Evolutionary conservation across 35 echinoderm and acorn worm genomes (phyloP), one percentile per base, ranked within the genome.

Genomic region (Ophioderma brevispina): DNA sequence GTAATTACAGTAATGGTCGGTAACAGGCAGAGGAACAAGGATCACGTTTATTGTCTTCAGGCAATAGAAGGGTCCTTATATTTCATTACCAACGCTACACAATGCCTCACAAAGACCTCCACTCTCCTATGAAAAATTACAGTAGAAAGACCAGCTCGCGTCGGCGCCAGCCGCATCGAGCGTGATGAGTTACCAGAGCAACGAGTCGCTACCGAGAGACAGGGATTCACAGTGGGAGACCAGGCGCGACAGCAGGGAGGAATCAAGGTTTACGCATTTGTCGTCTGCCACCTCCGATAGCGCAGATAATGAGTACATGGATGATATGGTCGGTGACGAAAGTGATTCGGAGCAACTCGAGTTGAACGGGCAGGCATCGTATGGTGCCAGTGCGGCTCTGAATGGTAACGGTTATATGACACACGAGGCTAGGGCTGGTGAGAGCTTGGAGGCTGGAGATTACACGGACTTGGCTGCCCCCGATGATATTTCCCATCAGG

Each of bases 31-130:
- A 52, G n/a, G 41, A 25, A 18, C 59, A 70, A 70, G 59, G 59
- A 70, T 8, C 59, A 30, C 10, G 17, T 6, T 18, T 70, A 70
- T 70, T 25, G 59, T 70, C 59, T 25, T 70, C 59, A 13, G 10
- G 50, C 5, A 17, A 36, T n/a, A 0, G 83, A 85, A 36, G 83
- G 63, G 55, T 64, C 32, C 52, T 14, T 63, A 37, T 3, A 52
- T 31, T 81, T n/a, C 36, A 33, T 42, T 81, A 81, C 36, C 79
- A 14, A 49, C 83, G 35, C 63, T 85, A 59, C 83, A 85, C 52
- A 85, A 85, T 64, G 63, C 63, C 46, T 85, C 55, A 85, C 63
- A 85, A 85, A 59, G 83, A 85, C 39, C 33, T 59, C 15, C 83
- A 49, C 19, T 85, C 83, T 85, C 83, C 83, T 32, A 31, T 37